Evolutionary conservation across 2,888 invertebrate genomes (phyloP), one percentile per base, ranked within the genome.

Genomic region (Aleiodes testaceus): DNA sequence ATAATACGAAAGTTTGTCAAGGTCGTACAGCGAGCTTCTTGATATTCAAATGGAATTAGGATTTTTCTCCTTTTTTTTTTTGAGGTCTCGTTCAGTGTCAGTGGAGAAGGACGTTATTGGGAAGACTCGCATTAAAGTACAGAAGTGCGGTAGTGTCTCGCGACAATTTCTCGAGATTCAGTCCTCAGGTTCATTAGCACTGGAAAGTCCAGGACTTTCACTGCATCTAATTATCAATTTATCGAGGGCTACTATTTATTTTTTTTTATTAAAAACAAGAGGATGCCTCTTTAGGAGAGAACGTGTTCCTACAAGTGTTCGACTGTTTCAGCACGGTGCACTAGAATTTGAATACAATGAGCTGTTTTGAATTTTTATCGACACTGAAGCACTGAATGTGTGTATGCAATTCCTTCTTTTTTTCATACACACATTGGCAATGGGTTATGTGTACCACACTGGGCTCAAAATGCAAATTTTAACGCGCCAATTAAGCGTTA

Each of bases 261-360:
- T 9, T 36, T 36, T 36, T 36, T 36, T 1, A 9, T 7, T 6
- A 36, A 36, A 36, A 36, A 9, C 36, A 11, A 36, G 1, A 36
- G 11, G 9, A 55, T 55, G n/a, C 72, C 20, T 68, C 61, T n/a
- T 50, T 45, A 36, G 16, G n/a, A n/a, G 16, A 53, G n/a, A 59
- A 42, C 36, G 36, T 30, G 42, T 26, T 44, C 52, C 59, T 61
- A 69, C 70, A 70, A 64, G 67, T 69, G 49, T 61, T 44, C 22
- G 63, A 61, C 69, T 66, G 67, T 26, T 44, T 59, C 42, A 61
- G 61, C 45, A 26, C 66, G 53, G 42, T 77, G 74, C 59, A 72
- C 71, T 74, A 73, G 79, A 82, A 86, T 86, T 86, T 86, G 81
- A 86, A 86, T 86, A 86, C 85, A 86, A 86, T 86, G 84, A 85